These are phyloP conservation scores for Rhagoletis pomonella DNA, from an alignment of 1,140 invertebrate genomes.

Conservation along the genomic window DNA sequence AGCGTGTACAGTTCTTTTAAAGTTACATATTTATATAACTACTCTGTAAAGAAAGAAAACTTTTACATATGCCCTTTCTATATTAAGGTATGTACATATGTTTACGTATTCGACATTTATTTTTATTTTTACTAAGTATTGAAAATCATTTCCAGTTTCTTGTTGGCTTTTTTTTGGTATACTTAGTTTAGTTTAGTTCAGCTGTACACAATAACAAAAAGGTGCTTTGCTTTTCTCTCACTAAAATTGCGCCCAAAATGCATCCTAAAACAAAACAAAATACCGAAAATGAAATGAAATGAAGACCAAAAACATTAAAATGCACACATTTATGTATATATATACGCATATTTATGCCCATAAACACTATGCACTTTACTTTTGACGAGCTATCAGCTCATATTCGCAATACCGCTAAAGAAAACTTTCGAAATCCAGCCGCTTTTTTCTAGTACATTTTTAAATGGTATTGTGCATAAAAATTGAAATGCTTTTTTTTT, in stretches of 20 bases:
- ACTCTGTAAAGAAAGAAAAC: no score
- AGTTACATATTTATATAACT: no score
- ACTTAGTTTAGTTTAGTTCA: slow-evolving; percentile 39
- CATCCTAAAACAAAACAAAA: background rate
- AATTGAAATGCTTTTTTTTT: background rate
- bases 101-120: background rate
- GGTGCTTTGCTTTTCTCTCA: slow-evolving; percentile 36
- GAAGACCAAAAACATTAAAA: background rate
- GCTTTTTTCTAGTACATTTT: background rate
- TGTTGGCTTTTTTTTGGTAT: background rate
- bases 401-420: background rate
- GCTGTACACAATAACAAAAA: slow-evolving; percentile 39
- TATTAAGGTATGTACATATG: background rate
- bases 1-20: no score
- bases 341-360: background rate
- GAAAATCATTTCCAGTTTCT: background rate
- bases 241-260: background rate
- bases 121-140: background rate
- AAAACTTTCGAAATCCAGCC: background rate
- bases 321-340: background rate
- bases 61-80: no score
- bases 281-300: background rate
- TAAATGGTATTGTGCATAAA: background rate
- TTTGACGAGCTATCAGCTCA: background rate
- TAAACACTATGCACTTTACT: background rate